Conservation (phyloP, 2,888 invertebrate species). For the Lacanobia wlatinum region DNA sequence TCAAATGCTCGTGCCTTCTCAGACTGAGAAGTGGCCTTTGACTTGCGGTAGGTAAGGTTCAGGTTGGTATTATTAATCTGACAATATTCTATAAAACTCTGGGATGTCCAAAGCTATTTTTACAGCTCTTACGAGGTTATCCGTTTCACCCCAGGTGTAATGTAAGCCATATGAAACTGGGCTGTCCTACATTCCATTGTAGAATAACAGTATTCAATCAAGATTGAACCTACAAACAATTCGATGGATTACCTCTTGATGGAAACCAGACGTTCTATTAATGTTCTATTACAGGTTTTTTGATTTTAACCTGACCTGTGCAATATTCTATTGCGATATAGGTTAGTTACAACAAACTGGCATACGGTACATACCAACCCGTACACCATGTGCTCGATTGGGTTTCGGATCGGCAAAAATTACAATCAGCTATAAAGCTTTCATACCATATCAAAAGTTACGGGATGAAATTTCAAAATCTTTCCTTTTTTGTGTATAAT, state of each 20-base stretch:
- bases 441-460: too few species aligned
- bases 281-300: conserved; percentile 20
- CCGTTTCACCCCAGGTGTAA: conserved; percentile 5
- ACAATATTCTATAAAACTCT: background rate
- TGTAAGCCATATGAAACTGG: conserved; percentile 1
- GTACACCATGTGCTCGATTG: background rate
- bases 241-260: conserved; percentile 20
- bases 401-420: background rate
- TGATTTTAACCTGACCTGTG: conserved; percentile 25
- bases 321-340: conserved; percentile 24
- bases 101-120: too few species aligned
- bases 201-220: conserved; percentile 24
- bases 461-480: background rate
- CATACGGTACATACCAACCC: background rate
- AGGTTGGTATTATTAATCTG: too few species aligned
- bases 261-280: conserved; percentile 29
- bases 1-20: too few species aligned
- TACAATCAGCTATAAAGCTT: background rate
- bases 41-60: too few species aligned
- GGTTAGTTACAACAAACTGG: conserved; percentile 23
- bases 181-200: conserved; percentile 20
- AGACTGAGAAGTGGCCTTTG: too few species aligned
- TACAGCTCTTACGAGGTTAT: background rate
- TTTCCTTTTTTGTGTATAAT: background rate
- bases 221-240: conserved; percentile 19